Conservation (phyloP, 2,797 vertebrate genomes). For the Syngnathus rostellatus region DNA sequence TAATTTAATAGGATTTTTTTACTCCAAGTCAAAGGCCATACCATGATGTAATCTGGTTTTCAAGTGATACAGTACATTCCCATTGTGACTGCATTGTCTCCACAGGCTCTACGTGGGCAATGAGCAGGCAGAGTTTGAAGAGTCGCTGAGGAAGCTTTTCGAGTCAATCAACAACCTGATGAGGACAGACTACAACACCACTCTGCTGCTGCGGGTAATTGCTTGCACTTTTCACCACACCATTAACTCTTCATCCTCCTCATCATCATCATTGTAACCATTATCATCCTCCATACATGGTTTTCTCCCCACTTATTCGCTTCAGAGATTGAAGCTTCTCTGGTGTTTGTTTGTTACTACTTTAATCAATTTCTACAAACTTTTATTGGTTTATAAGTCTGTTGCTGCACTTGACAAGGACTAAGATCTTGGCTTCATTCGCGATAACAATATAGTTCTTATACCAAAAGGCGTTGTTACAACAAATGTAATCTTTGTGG, state of each 20-base stretch:
- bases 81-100: not conserved
- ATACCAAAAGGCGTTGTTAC: too few relatives aligned
- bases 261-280: not conserved
- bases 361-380: not conserved
- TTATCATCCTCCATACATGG: not conserved
- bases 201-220: slow-evolving; percentile 83
- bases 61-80: not conserved
- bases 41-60: not conserved
- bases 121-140: slow-evolving; percentile 92
- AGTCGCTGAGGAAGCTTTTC: slow-evolving; percentile 88
- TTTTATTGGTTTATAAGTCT: not conserved
- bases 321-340: not conserved
- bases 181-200: slow-evolving; percentile 82
- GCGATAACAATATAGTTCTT: too few relatives aligned
- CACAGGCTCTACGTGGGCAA: slow-evolving; percentile 90
- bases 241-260: not conserved
- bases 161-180: slow-evolving; percentile 97
- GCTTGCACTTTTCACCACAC: slow-evolving; percentile 3
- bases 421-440: not conserved
- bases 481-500: too few relatives aligned
- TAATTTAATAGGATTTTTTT: not conserved
- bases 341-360: not conserved
- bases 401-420: not conserved
- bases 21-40: not conserved
- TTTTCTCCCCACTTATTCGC: not conserved